phyloP scores from a whole-genome alignment of 1,140 invertebrate species.

The Campodea augens region DNA sequence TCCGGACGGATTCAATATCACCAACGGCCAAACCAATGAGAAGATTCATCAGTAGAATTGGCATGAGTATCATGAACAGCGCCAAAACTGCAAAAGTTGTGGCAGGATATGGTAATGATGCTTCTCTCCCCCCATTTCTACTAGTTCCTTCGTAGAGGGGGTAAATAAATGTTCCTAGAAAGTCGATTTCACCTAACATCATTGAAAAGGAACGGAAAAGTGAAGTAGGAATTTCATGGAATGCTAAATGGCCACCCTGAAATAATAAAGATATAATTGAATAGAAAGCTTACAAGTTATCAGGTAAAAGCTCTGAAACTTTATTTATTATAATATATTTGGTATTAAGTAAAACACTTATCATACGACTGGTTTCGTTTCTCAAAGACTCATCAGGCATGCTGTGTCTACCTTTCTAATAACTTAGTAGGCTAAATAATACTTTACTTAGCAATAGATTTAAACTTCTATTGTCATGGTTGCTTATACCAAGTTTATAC shows the following conservation, averaged over 20 bases:
- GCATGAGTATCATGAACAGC: constrained; percentile 76
- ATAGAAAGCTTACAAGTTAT: too few relatives aligned
- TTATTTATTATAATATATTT: too few relatives aligned
- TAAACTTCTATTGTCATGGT: too few relatives aligned
- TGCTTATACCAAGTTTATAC: too few relatives aligned
- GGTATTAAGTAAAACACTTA: too few relatives aligned
- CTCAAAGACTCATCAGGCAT: too few relatives aligned
- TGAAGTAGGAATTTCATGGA: constrained; percentile 50
- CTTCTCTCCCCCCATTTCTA: constrained; percentile 18
- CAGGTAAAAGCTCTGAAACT: too few relatives aligned
- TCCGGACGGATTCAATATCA: constrained; percentile 69
- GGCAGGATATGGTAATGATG: constrained; percentile 44
- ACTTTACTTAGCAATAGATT: too few relatives aligned
- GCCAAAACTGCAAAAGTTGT: constrained; percentile 57
- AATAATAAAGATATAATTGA: too few relatives aligned
- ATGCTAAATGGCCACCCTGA: constrained; percentile 52
- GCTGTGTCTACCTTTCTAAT: too few relatives aligned
- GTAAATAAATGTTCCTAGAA: constrained; percentile 62
- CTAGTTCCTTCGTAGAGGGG: constrained; percentile 35
- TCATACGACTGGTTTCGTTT: too few relatives aligned
- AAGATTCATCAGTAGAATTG: constrained; percentile 77
- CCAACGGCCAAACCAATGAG: constrained; percentile 86
- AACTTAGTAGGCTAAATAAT: too few relatives aligned
- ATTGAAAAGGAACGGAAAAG: constrained; percentile 64
- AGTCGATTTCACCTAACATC: constrained; percentile 80